These are phyloP conservation scores for Tubulanus polymorphus DNA, from an alignment of 2,888 invertebrate genomes.

Conservation along the genomic window DNA sequence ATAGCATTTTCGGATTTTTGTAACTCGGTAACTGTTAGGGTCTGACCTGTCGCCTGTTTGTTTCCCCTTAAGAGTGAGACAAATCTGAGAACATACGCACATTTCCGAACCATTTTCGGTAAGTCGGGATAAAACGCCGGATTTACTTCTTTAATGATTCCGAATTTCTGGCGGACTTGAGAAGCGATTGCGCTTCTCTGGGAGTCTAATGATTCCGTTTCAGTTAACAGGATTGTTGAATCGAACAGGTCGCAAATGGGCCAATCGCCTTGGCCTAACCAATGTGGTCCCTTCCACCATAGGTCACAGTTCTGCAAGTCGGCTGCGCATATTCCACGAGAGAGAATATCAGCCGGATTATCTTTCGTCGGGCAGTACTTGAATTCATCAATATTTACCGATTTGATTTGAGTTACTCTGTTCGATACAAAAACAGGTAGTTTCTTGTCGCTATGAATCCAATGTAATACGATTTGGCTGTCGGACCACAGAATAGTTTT, in stretches of 20 bases:
- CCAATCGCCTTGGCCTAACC: not conserved
- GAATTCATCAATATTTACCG: not conserved
- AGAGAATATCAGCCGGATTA: conserved; percentile 1
- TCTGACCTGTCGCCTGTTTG: not conserved
- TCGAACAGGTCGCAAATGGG: not conserved
- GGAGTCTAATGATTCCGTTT: not conserved
- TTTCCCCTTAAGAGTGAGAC: not conserved
- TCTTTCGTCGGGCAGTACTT: not conserved
- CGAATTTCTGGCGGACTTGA: too few species aligned
- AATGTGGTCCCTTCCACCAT: not conserved
- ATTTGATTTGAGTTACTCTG: not conserved
- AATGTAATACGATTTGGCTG: not conserved
- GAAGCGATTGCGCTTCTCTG: too few species aligned
- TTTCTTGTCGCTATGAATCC: not conserved
- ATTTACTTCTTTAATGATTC: too few species aligned
- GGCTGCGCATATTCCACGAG: not conserved
- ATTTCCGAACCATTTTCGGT: too few species aligned
- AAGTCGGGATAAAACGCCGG: too few species aligned
- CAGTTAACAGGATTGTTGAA: not conserved
- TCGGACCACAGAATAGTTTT: not conserved
- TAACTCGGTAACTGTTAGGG: not conserved
- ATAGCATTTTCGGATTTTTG: not conserved
- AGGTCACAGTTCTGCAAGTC: not conserved
- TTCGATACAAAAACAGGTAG: conserved; percentile 1
- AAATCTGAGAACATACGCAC: not conserved